Base-by-base conservation (phyloP, 2,888 invertebrate species). In the Cephus runcator region DNA sequence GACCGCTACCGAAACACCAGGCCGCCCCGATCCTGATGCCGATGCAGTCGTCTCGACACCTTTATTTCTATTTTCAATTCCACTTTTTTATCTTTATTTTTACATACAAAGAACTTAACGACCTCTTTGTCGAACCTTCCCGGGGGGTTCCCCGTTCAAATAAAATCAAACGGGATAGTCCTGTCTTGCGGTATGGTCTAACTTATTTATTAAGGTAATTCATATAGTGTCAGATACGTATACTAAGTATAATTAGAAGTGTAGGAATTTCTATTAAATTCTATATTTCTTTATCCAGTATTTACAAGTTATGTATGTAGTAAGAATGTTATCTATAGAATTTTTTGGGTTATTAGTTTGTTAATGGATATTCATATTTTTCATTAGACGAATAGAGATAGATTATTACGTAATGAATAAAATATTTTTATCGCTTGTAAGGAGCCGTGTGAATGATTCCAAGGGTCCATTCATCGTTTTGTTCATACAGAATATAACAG, bases 1-100 rank as follows among this genome's bases (percentile, higher is more conserved):
- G 81, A 77, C 80, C 80, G 86, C 85, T 87, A 86, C 85, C 87
- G 85, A 87, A 86, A 85, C 80, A 36, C 75, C 33, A 30, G 56
- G 34, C n/a, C 33, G n/a, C 11, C n/a, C 56, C 69, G 40, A 31
- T 68, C 30, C 33, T n/a, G 34, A 35, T 34, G 74, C 36, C 74
- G 74, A 74, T 74, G 74, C 74, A 71, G 71, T 74, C 74, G 74
- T 74, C 35, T 74, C 74, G 34, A 12, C 31, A 12, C 56, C 68
- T 75, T 56, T 75, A 30, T 34, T 74, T 74, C 36, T 34, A 33
- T 74, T 74, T 74, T 74, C 74, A 30, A 33, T 34, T 34, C 74
- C 35, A 30, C 36, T 74, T 34, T 36, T 33, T 33, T 71, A 71
- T 34, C 33, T 71, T 34, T 33, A 30, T 31, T 71, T 71, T 71